Evolutionary conservation across 1,140 invertebrate genomes (phyloP).

Genomic region (Mylabris phalerata): DNA sequence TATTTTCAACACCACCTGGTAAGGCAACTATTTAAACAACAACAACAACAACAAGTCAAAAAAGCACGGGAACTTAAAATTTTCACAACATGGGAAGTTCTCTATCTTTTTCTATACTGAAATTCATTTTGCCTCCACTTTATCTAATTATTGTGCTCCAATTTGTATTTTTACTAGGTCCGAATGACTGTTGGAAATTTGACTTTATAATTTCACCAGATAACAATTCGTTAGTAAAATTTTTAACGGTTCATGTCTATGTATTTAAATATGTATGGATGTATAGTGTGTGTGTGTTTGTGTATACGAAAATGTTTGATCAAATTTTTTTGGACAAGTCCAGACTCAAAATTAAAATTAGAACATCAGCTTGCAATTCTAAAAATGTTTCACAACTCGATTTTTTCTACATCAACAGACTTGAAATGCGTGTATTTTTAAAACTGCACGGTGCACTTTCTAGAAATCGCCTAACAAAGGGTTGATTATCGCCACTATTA

Average conservation of each 20-base stretch:
- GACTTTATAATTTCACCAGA: conserved; percentile 9
- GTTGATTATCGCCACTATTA: background rate
- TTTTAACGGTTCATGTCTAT: too few species aligned
- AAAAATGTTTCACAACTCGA: too few species aligned
- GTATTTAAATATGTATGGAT: too few species aligned
- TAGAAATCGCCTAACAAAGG: background rate
- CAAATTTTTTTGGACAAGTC: too few species aligned
- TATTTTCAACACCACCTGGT: conserved; percentile 36
- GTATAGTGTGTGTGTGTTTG: too few species aligned
- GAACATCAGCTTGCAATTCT: too few species aligned
- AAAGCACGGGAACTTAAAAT: conserved; percentile 18
- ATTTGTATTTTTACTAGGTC: conserved; percentile 8
- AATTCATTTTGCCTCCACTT: conserved; percentile 4
- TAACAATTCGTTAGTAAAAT: too few species aligned
- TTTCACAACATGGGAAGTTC: conserved; percentile 20
- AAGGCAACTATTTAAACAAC: conserved; percentile 14
- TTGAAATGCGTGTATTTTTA: too few species aligned
- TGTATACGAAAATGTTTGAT: too few species aligned
- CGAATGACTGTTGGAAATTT: conserved; percentile 4
- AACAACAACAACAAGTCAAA: conserved; percentile 1
- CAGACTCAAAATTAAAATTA: too few species aligned
- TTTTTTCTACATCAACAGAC: too few species aligned
- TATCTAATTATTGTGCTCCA: background rate
- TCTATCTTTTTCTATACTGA: conserved; percentile 5
- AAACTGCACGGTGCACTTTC: background rate